Evolutionary conservation across 2,113 vertebrate species (phyloP), one percentile per base, ranked within the genome.

Genomic region (Otis tarda): DNA sequence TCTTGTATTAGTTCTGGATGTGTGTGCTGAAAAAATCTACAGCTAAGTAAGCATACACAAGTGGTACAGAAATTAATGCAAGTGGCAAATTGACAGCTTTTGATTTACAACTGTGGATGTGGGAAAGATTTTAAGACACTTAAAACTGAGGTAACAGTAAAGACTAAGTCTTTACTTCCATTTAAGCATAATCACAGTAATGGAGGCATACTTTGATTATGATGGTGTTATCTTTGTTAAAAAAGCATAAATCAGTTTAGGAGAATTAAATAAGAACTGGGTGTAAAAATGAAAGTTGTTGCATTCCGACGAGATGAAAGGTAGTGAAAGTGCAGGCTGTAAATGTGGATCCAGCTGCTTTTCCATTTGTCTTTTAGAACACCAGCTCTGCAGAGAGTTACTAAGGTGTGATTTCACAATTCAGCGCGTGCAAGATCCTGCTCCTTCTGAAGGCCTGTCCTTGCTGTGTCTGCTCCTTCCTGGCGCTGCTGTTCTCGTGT

Each of bases 401-500:
- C 39, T 15, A 52, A 83, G 75, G 47, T 69, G 79, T 22, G 59
- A 60, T 69, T 96, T 92, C 68, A 63, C 50, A 83, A 14, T 33
- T 70, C 14, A 31, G 59, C 53, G 28, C 17, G 7, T 82, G 49
- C 52, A 70, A 68, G 77, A 55, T 70, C 30, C 73, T 84, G 50
- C 30, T 82, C 5, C 61, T 75, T 14, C 25, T 39, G 33, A 50
- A 83, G 7, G 5, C 52, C 5, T 37, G 18, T 70, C 22, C 35
- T 68, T 33, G 4, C 65, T 63, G n/a, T 78, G 49, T 24, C 55
- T 0, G 0, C 18, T 30, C 12, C 27, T 70, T 33, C 35, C 35
- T 39, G 23, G 20, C 47, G 71, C 68, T 60, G 24, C 64, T 81
- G 20, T 35, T 49, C 15, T 64, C 37, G 8, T 27, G 9, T 30